These are phyloP conservation scores for Opisthocomus hoazin DNA, from an alignment of 2,113 vertebrate genomes.

Conservation along the genomic window DNA sequence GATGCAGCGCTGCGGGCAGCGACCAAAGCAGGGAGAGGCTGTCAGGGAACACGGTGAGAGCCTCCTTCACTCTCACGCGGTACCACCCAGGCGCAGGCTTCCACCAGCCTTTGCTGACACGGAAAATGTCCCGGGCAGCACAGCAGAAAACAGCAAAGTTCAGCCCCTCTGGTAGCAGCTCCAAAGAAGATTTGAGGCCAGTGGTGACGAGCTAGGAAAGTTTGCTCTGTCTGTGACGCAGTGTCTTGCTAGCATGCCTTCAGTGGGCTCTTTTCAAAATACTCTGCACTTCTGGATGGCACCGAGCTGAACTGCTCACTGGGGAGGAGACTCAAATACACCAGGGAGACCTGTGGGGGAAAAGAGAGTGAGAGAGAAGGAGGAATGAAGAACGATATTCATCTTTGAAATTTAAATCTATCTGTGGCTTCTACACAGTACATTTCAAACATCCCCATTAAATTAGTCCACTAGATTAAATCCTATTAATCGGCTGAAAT, in stretches of 20 bases:
- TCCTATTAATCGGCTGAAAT: not conserved
- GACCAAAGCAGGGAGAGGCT: accelerated
- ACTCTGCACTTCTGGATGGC: not conserved
- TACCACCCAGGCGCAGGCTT: accelerated
- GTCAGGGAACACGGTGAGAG: accelerated
- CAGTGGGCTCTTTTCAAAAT: not conserved
- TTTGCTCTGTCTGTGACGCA: not conserved
- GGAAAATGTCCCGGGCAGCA: not conserved
- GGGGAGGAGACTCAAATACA: not conserved
- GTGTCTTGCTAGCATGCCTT: not conserved
- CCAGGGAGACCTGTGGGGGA: not conserved
- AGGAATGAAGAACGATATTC: not conserved
- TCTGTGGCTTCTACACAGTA: not conserved
- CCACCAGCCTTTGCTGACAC: not conserved
- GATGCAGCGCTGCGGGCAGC: not conserved
- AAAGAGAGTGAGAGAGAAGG: not conserved
- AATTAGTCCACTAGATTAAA: not conserved
- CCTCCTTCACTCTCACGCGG: accelerated
- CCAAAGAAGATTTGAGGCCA: not conserved
- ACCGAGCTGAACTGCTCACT: not conserved
- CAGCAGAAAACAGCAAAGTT: not conserved
- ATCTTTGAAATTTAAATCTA: not conserved
- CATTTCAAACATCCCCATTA: not conserved
- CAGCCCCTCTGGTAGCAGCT: not conserved
- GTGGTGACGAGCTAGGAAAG: not conserved